phyloP scores from a whole-genome alignment of 1,140 invertebrate species.

The Dreissena rostriformis region DNA sequence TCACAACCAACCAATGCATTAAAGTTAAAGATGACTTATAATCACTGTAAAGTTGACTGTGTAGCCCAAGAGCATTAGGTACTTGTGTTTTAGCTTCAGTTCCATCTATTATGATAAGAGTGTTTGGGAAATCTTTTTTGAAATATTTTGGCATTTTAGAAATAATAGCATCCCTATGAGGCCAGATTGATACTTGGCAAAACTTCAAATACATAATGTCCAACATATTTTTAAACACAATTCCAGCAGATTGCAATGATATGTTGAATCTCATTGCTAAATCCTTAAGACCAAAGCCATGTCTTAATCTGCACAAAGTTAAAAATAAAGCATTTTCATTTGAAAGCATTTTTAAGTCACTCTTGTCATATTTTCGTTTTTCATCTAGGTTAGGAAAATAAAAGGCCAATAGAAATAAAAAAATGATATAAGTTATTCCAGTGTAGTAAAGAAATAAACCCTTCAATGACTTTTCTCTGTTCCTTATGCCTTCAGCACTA shows the following conservation, averaged over 20 bases:
- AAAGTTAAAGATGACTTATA: conserved; percentile 45
- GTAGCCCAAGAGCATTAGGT: conserved; percentile 33
- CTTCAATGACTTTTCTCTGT: conserved; percentile 19
- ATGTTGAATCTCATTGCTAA: conserved; percentile 26
- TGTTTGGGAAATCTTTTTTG: conserved; percentile 41
- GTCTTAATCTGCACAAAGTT: conserved; percentile 14
- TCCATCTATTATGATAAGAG: conserved; percentile 18
- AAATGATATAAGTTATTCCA: conserved; percentile 23
- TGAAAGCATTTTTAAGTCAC: background rate
- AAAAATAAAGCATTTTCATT: background rate
- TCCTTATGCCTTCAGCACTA: conserved; percentile 1
- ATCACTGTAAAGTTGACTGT: conserved; percentile 63
- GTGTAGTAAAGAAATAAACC: conserved; percentile 28
- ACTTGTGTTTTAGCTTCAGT: conserved; percentile 27
- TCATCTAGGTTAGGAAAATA: background rate
- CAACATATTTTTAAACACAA: conserved; percentile 34
- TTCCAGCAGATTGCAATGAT: conserved; percentile 15
- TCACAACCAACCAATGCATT: conserved; percentile 43
- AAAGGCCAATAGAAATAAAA: conserved; percentile 8
- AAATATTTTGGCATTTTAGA: conserved; percentile 17
- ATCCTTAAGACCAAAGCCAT: conserved; percentile 23
- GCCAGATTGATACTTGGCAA: conserved; percentile 23
- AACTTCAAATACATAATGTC: conserved; percentile 11
- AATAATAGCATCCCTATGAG: conserved; percentile 5
- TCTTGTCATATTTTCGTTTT: conserved; percentile 3